phyloP scores from a whole-genome alignment of 2,113 vertebrate genomes.

The Mohoua ochrocephala region DNA sequence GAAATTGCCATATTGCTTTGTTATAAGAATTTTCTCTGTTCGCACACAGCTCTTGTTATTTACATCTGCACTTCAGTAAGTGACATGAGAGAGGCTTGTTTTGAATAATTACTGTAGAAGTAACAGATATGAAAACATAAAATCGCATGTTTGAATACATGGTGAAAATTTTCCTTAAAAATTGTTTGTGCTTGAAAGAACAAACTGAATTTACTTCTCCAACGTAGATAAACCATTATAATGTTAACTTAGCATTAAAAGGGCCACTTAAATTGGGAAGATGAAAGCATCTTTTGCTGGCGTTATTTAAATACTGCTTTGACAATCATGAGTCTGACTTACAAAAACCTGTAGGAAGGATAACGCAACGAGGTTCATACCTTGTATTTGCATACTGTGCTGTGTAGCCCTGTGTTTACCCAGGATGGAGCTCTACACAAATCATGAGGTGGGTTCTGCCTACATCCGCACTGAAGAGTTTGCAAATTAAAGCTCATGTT shows the following conservation, averaged over 20 bases:
- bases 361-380: background rate
- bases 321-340: background rate
- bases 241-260: conserved; percentile 31
- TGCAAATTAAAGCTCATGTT: background rate
- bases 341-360: background rate
- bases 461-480: background rate
- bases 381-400: background rate
- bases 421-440: background rate
- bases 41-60: background rate
- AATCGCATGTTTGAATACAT: background rate
- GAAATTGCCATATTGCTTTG: background rate
- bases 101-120: conserved; percentile 37
- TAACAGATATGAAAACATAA: background rate
- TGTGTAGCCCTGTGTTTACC: background rate
- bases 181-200: background rate
- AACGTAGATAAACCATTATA: background rate
- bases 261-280: background rate
- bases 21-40: background rate
- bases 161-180: background rate
- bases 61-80: background rate
- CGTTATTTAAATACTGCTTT: background rate
- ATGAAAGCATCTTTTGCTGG: background rate
- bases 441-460: conserved; percentile 10
- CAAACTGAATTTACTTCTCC: background rate
- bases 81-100: background rate